Evolutionary conservation across 1,140 invertebrate species (phyloP).

Genomic region (Acromyrmex charruanus): DNA sequence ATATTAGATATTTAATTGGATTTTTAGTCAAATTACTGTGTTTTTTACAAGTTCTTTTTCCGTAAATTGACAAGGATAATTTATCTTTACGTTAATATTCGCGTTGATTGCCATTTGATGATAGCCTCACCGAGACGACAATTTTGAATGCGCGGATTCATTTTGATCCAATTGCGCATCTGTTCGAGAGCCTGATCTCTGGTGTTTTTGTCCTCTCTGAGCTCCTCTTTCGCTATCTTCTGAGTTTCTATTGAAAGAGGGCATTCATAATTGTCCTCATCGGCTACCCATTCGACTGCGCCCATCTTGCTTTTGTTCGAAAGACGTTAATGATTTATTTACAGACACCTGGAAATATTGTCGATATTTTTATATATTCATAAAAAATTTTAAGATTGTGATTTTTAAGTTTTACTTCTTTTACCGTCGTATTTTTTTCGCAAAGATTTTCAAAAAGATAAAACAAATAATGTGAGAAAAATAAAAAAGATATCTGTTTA

Average conservation of each 20-base stretch:
- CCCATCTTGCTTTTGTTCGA: constrained; percentile 73
- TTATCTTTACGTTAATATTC: not conserved
- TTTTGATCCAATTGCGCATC: constrained; percentile 90
- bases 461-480: not conserved
- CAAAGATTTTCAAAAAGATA: too few relatives aligned
- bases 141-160: constrained; percentile 90
- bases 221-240: constrained; percentile 89
- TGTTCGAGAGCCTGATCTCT: constrained; percentile 90
- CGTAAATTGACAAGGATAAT: not conserved
- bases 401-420: not conserved
- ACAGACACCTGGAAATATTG: constrained; percentile 5
- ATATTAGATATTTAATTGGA: too few relatives aligned
- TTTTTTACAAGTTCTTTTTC: not conserved
- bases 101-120: not conserved
- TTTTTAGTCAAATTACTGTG: not conserved
- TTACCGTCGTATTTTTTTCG: not conserved
- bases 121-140: constrained; percentile 89
- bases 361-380: not conserved
- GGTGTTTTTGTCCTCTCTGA: constrained; percentile 90
- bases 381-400: not conserved
- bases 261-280: constrained; percentile 89
- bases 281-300: constrained; percentile 85
- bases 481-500: not conserved
- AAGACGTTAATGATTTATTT: not conserved
- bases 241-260: constrained; percentile 88